Evolutionary conservation across 2,888 invertebrate genomes (phyloP).

Genomic region (Latrodectus elegans): DNA sequence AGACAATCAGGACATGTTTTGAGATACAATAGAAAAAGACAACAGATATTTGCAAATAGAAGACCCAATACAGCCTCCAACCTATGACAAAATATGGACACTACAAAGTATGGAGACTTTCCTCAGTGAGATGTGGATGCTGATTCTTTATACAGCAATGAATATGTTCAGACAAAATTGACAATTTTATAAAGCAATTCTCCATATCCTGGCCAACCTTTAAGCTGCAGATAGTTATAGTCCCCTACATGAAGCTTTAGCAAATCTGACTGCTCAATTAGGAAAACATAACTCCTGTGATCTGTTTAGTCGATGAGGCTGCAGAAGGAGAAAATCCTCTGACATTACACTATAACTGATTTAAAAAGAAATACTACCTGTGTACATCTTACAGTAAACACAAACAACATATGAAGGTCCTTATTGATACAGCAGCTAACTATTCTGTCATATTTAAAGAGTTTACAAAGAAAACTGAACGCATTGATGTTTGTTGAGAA

Average conservation of each 20-base stretch:
- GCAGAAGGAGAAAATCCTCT: neutral
- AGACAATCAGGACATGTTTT: neutral
- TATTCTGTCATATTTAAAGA: neutral
- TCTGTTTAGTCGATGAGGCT: too few relatives aligned
- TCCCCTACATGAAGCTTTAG: neutral
- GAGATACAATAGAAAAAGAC: neutral
- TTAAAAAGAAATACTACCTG: neutral
- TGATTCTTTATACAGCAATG: neutral
- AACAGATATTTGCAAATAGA: neutral
- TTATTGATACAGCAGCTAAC: neutral
- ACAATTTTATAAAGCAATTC: neutral
- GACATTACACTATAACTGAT: neutral
- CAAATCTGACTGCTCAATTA: neutral
- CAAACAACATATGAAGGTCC: neutral
- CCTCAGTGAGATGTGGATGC: too few relatives aligned
- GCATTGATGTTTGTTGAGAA: neutral
- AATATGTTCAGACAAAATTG: neutral
- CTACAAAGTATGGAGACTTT: too few relatives aligned
- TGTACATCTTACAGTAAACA: neutral
- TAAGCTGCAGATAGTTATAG: neutral
- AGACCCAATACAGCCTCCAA: neutral
- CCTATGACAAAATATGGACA: too few relatives aligned
- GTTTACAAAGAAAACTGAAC: neutral
- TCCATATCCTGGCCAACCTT: neutral
- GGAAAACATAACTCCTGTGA: neutral